Percentiles rank a stretch among this genome's conserved stretches.
Conservation (phyloP, 2,797 vertebrate species). For the Epinephelus awoara region DNA sequence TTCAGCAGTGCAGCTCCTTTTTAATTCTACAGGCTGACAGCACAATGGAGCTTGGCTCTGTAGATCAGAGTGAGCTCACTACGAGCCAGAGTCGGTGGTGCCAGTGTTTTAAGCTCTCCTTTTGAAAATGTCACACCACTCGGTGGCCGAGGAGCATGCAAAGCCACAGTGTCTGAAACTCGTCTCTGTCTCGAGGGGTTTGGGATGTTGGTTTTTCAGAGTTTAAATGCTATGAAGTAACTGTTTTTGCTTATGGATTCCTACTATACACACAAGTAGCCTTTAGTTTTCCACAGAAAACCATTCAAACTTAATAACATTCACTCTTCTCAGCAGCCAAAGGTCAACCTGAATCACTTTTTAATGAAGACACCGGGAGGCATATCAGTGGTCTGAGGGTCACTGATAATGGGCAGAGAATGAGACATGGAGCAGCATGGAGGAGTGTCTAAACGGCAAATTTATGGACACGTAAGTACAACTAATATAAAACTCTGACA, state of each 20-base stretch:
- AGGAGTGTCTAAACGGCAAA: slow-evolving; percentile 34
- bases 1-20: slow-evolving; percentile 46
- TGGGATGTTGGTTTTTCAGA: slow-evolving; percentile 32
- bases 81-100: slow-evolving; percentile 36
- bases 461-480: slow-evolving; percentile 21
- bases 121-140: slow-evolving; percentile 35
- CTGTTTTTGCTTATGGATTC: slow-evolving; percentile 30
- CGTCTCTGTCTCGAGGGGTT: slow-evolving; percentile 9
- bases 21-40: slow-evolving; percentile 29
- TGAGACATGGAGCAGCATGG: slow-evolving; percentile 50
- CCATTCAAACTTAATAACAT: slow-evolving; percentile 23
- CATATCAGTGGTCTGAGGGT: slow-evolving; percentile 17
- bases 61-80: slow-evolving; percentile 29
- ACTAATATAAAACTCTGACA: slow-evolving; percentile 39
- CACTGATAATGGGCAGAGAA: slow-evolving; percentile 26
- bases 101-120: slow-evolving; percentile 32
- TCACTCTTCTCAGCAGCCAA: slow-evolving; percentile 41
- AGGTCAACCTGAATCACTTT: slow-evolving; percentile 40
- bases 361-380: slow-evolving; percentile 36
- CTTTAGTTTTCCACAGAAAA: slow-evolving; percentile 15
- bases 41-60: slow-evolving; percentile 40
- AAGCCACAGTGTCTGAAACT: slow-evolving; percentile 31
- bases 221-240: slow-evolving; percentile 54
- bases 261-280: slow-evolving; percentile 21
- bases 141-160: slow-evolving; percentile 50